These are phyloP conservation scores for Cheilosia scutellata DNA, from an alignment of 2,888 invertebrate species.

Conservation along the genomic window DNA sequence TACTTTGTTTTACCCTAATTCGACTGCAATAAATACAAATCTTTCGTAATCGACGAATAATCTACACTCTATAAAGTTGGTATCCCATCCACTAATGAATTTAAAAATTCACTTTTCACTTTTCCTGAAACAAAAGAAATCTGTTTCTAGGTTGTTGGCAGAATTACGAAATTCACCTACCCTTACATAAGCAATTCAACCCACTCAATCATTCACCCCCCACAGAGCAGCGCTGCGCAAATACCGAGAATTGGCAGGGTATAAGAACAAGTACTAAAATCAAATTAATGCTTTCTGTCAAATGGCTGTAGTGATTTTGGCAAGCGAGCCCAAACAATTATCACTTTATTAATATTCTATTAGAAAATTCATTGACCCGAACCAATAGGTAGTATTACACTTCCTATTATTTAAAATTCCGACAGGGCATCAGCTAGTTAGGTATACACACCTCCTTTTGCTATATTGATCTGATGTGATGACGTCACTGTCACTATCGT, in stretches of 20 bases:
- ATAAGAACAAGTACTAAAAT: background rate
- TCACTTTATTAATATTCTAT: background rate
- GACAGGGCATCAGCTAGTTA: slow-evolving; percentile 12
- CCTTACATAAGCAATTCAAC: slow-evolving; percentile 64
- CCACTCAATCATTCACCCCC: slow-evolving; percentile 12
- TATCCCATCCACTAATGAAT: background rate
- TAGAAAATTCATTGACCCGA: background rate
- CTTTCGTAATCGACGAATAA: too few species aligned
- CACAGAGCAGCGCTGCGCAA: slow-evolving; percentile 52
- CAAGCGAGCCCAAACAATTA: slow-evolving; percentile 5
- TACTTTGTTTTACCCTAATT: too few species aligned
- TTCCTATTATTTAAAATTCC: slow-evolving; percentile 35
- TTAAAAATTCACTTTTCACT: slow-evolving; percentile 3
- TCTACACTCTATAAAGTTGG: background rate
- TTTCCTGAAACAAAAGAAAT: slow-evolving; percentile 44
- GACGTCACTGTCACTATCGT: slow-evolving; percentile 61
- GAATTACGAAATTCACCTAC: slow-evolving; percentile 40
- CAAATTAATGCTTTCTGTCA: background rate
- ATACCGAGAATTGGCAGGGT: slow-evolving; percentile 6
- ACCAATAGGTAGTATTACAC: background rate
- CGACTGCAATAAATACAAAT: too few species aligned
- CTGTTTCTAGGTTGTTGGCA: slow-evolving; percentile 54
- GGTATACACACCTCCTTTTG: slow-evolving; percentile 66
- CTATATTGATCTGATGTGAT: slow-evolving; percentile 65
- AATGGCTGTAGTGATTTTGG: background rate